These are phyloP conservation scores for Tricholaema leucomelas DNA, from an alignment of 2,113 vertebrate species.

Conservation along the genomic window DNA sequence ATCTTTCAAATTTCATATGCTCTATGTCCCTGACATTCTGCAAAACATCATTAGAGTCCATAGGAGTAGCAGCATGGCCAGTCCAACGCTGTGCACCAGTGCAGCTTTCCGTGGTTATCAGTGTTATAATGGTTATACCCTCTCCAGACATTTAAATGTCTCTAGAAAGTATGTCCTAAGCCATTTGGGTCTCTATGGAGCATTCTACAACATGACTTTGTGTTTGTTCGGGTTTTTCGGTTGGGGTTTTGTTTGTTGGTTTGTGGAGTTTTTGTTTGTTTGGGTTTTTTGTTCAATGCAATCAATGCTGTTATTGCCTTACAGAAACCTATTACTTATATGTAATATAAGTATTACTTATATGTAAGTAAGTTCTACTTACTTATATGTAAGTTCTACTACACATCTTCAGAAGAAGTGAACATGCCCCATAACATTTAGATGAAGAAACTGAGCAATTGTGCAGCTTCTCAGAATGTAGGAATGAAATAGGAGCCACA, in stretches of 20 bases:
- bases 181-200: neutral
- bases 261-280: too few relatives aligned
- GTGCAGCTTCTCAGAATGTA: neutral
- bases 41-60: neutral
- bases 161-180: neutral
- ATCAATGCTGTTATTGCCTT: neutral
- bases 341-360: too few relatives aligned
- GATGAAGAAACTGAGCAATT: slow-evolving; percentile 14
- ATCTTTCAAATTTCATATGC: neutral
- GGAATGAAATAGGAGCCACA: slow-evolving; percentile 2
- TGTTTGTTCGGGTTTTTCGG: too few relatives aligned
- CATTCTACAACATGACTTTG: neutral
- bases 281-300: neutral
- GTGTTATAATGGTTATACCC: neutral
- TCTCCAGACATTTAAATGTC: neutral
- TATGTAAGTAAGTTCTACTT: too few relatives aligned
- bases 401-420: neutral
- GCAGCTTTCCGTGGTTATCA: neutral
- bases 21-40: neutral
- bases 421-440: neutral
- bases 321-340: neutral
- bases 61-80: neutral
- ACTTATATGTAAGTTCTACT: neutral
- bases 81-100: neutral
- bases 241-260: too few relatives aligned